Evolutionary conservation across 2,888 invertebrate species (phyloP).

Genomic region (Hesperia comma): DNA sequence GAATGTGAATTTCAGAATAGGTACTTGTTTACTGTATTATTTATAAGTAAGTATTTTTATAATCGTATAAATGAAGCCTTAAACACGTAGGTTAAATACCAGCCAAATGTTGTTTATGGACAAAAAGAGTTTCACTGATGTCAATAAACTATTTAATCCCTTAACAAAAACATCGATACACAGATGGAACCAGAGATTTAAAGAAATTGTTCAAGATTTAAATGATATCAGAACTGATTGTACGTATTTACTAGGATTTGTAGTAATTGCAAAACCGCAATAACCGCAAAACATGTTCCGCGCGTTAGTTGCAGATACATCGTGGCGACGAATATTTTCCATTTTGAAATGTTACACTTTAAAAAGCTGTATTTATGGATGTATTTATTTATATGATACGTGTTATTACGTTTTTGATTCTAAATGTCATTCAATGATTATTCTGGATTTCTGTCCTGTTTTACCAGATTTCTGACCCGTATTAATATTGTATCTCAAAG

Average conservation of each 20-base stretch:
- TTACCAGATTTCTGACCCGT: too few relatives aligned
- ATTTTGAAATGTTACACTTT: constrained; percentile 16
- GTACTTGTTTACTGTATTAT: too few relatives aligned
- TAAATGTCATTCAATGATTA: too few relatives aligned
- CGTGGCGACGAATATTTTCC: constrained; percentile 6
- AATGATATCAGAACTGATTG: constrained; percentile 1
- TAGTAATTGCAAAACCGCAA: constrained; percentile 28
- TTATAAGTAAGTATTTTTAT: too few relatives aligned
- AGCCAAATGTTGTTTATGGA: too few relatives aligned
- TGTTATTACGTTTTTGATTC: too few relatives aligned
- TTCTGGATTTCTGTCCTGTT: too few relatives aligned
- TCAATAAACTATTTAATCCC: too few relatives aligned
- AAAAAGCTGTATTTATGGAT: constrained; percentile 1
- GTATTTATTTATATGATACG: neutral
- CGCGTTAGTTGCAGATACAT: constrained; percentile 26
- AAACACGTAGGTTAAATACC: too few relatives aligned
- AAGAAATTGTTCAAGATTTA: neutral
- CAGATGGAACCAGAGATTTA: neutral
- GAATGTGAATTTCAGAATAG: neutral
- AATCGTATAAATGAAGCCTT: too few relatives aligned
- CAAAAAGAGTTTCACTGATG: too few relatives aligned
- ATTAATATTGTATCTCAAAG: too few relatives aligned
- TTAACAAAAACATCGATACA: neutral
- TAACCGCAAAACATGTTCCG: constrained; percentile 27
- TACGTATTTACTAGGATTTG: constrained; percentile 10